A percentile compares a stretch with the other conserved stretches of the same genome.
These are phyloP conservation scores for Lucifuga dentata DNA, from an alignment of 2,113 vertebrate species.

Conservation along the genomic window DNA sequence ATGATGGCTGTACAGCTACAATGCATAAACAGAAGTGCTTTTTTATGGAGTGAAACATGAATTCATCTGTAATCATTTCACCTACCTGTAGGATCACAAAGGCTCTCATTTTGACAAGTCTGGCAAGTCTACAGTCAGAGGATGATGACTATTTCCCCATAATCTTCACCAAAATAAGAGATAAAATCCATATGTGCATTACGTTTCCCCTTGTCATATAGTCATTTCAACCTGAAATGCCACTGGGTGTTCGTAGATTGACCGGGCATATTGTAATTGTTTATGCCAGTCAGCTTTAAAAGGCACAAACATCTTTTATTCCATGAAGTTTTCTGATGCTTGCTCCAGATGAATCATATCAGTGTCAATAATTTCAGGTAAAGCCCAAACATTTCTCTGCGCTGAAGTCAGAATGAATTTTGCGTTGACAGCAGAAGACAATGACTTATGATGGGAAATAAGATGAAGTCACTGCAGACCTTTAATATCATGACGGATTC, in stretches of 20 bases:
- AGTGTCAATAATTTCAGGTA: conserved; percentile 24
- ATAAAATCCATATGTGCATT: not conserved
- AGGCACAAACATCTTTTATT: conserved; percentile 16
- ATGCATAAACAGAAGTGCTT: conserved; percentile 47
- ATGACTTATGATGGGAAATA: conserved; percentile 59
- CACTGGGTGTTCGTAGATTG: no score
- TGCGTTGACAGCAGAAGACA: conserved; percentile 34
- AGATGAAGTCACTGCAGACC: conserved; percentile 33
- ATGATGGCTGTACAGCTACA: conserved; percentile 52
- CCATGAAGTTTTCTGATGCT: conserved; percentile 9
- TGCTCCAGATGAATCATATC: conserved; percentile 35
- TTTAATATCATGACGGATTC: conserved; percentile 54
- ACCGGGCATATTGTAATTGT: no score
- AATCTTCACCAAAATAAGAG: not conserved
- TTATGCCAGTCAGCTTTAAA: no score
- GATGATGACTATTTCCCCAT: not conserved
- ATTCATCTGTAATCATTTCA: conserved; percentile 25
- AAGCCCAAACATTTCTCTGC: conserved; percentile 23
- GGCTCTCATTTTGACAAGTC: not conserved
- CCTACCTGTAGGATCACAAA: conserved; percentile 66
- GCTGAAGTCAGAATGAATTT: conserved; percentile 13
- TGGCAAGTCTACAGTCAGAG: not conserved
- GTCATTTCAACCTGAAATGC: no score
- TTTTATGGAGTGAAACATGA: conserved; percentile 25
- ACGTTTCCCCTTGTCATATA: not conserved